A percentile compares a stretch with the other conserved stretches of the same genome.
Conservation (phyloP, 1,140 invertebrate genomes). For the Ceratosolen solmsi region DNA sequence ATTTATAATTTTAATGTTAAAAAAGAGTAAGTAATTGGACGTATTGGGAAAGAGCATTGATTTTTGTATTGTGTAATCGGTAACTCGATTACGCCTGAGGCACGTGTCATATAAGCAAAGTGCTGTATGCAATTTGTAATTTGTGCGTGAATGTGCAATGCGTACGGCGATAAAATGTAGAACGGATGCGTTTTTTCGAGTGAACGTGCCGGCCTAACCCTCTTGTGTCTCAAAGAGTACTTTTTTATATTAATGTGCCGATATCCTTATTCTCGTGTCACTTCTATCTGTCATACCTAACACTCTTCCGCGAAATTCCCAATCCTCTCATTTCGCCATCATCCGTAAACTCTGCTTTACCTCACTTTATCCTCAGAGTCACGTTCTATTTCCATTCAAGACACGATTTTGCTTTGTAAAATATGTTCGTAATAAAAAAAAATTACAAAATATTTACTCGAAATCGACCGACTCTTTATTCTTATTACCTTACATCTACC, state of each 20-base stretch:
- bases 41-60: slow-evolving; percentile 24
- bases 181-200: slow-evolving; percentile 53
- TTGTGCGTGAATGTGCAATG: slow-evolving; percentile 43
- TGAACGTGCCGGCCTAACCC: slow-evolving; percentile 71
- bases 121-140: slow-evolving; percentile 42
- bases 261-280: slow-evolving; percentile 57
- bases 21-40: slow-evolving; percentile 37
- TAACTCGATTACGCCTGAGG: slow-evolving; percentile 43
- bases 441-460: slow-evolving; percentile 58
- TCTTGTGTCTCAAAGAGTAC: slow-evolving; percentile 70
- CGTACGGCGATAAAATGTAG: slow-evolving; percentile 53
- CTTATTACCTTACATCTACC: neutral
- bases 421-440: slow-evolving; percentile 73
- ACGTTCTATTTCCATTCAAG: slow-evolving; percentile 58
- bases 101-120: slow-evolving; percentile 45
- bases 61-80: slow-evolving; percentile 43
- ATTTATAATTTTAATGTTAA: slow-evolving; percentile 31
- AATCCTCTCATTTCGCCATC: slow-evolving; percentile 50
- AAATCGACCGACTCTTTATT: slow-evolving; percentile 29
- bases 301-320: slow-evolving; percentile 50
- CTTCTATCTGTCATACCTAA: slow-evolving; percentile 51
- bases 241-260: slow-evolving; percentile 73
- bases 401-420: slow-evolving; percentile 72
- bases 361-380: slow-evolving; percentile 33
- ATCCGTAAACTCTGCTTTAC: slow-evolving; percentile 43